These are phyloP conservation scores for Drosophila paulistorum DNA, from an alignment of 1,140 invertebrate genomes.

Conservation along the genomic window DNA sequence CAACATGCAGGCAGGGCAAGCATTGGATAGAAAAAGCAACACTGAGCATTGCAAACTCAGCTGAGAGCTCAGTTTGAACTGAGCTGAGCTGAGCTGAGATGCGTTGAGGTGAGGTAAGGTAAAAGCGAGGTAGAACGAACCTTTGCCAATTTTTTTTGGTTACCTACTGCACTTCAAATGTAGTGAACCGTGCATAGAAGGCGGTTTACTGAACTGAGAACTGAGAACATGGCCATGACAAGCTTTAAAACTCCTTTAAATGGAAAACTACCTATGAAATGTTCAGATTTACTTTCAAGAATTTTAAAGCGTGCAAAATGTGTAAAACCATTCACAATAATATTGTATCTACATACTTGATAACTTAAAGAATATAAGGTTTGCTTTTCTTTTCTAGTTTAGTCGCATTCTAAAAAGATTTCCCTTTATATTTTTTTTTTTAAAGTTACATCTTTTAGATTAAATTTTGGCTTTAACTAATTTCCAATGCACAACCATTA, in stretches of 20 bases:
- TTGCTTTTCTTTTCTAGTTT: too few species aligned
- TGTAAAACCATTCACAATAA: too few species aligned
- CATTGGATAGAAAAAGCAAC: neutral
- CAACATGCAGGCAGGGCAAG: too few species aligned
- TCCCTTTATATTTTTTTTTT: neutral
- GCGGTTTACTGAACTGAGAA: slow-evolving; percentile 36
- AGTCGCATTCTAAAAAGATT: too few species aligned
- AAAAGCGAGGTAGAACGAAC: neutral
- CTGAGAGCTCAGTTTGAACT: neutral
- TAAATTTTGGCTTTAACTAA: slow-evolving; percentile 1
- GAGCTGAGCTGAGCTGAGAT: neutral
- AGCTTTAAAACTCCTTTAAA: slow-evolving; percentile 6
- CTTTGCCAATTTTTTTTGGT: slow-evolving; percentile 40
- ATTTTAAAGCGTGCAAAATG: too few species aligned
- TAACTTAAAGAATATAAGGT: too few species aligned
- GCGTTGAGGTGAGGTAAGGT: neutral
- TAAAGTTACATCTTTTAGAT: neutral
- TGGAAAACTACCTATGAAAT: too few species aligned
- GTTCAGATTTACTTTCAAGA: too few species aligned
- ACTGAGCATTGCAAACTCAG: neutral
- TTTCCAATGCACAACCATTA: slow-evolving; percentile 16
- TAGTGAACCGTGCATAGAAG: slow-evolving; percentile 47
- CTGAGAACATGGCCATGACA: slow-evolving; percentile 10
- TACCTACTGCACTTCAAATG: slow-evolving; percentile 76
- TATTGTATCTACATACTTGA: too few species aligned